Conservation (phyloP, 2,888 invertebrate species). For the Dicyrtoma fusca region DNA sequence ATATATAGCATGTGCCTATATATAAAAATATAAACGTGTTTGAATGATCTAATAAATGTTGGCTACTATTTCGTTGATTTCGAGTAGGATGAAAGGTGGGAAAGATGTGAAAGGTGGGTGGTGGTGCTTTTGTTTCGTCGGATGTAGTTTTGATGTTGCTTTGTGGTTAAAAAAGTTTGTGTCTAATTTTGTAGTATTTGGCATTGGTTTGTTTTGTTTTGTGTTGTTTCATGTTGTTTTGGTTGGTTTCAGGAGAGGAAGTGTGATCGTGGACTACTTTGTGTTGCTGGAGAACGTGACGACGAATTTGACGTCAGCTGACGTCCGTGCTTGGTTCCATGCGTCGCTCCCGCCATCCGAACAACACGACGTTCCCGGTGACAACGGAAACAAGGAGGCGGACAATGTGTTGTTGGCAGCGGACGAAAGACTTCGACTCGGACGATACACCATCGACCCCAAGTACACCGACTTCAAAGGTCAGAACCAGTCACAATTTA, state of each 20-base stretch:
- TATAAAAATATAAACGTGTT: too few relatives aligned
- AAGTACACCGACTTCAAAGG: constrained; percentile 86
- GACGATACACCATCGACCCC: constrained; percentile 81
- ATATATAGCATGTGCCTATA: too few relatives aligned
- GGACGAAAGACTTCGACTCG: constrained; percentile 63
- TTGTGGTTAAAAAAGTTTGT: too few relatives aligned
- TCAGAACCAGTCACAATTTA: constrained; percentile 60
- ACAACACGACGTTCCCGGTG: constrained; percentile 52
- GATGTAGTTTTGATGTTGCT: too few relatives aligned
- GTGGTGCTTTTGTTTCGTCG: too few relatives aligned
- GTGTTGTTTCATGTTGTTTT: background rate
- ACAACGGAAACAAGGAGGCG: constrained; percentile 63
- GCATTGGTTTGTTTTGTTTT: too few relatives aligned
- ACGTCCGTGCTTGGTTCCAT: constrained; percentile 72
- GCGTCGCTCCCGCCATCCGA: constrained; percentile 64
- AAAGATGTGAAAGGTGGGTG: too few relatives aligned
- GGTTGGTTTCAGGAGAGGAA: constrained; percentile 70
- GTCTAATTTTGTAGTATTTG: too few relatives aligned
- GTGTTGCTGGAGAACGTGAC: constrained; percentile 79
- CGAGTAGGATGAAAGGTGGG: too few relatives aligned
- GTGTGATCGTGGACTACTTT: constrained; percentile 84
- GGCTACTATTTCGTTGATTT: too few relatives aligned
- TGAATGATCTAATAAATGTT: too few relatives aligned
- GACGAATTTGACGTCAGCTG: constrained; percentile 70
- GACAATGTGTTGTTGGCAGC: constrained; percentile 51